Evolutionary conservation across 2,113 vertebrate genomes (phyloP).

Genomic region (Cryptotis parvus): DNA sequence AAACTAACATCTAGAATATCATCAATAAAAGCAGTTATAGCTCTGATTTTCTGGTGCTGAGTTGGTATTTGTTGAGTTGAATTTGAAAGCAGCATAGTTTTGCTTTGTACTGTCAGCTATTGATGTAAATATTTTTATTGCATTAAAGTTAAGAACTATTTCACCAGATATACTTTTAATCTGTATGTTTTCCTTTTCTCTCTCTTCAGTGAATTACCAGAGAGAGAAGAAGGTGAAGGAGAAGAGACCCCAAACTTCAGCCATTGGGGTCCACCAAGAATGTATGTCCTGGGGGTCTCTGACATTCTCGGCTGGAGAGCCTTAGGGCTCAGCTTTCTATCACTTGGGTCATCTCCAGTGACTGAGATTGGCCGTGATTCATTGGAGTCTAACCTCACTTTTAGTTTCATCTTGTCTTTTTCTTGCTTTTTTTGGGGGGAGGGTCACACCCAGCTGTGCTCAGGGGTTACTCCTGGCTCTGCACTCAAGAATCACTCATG

Average conservation of each 20-base stretch:
- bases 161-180: background rate
- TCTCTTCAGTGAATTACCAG: conserved; percentile 92
- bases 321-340: background rate
- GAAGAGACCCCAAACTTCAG: conserved; percentile 97
- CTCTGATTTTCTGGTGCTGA: background rate
- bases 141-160: conserved; percentile 37
- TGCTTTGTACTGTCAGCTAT: background rate
- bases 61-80: background rate
- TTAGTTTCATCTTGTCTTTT: background rate
- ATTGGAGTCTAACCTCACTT: background rate
- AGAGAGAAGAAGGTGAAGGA: conserved; percentile 97
- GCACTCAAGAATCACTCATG: too few relatives aligned
- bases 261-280: conserved; percentile 96
- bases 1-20: background rate
- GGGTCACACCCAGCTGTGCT: too few relatives aligned
- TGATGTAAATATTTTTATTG: conserved; percentile 31
- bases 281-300: conserved; percentile 83
- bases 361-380: background rate
- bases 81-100: background rate
- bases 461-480: too few relatives aligned
- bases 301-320: background rate
- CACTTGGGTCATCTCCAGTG: background rate
- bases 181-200: conserved; percentile 20
- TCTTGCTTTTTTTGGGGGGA: too few relatives aligned
- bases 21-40: background rate